These are phyloP conservation scores for Cylindroiulus punctatus DNA, from an alignment of 2,888 invertebrate genomes.

Conservation along the genomic window DNA sequence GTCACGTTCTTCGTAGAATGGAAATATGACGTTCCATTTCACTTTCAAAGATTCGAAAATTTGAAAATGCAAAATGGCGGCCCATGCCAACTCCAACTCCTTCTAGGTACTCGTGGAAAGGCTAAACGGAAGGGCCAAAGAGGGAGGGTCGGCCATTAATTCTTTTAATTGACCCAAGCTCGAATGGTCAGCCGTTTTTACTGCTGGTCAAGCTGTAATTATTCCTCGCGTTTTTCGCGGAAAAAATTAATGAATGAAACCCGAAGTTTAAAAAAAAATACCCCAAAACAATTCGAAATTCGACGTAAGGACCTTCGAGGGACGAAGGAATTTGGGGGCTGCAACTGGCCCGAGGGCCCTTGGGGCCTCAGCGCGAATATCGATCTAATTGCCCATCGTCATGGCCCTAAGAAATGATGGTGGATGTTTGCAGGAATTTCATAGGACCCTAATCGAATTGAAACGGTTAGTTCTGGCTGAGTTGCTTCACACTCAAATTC, in stretches of 20 bases:
- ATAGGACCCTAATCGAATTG: too few species aligned
- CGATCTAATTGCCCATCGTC: too few species aligned
- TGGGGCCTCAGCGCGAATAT: neutral
- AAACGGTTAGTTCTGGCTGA: too few species aligned
- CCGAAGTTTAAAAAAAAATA: neutral
- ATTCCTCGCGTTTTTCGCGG: neutral
- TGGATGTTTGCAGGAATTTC: too few species aligned
- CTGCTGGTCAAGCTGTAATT: neutral
- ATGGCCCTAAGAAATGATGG: too few species aligned
- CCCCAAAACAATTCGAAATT: neutral
- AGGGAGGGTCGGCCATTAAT: neutral
- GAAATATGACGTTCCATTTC: too few species aligned
- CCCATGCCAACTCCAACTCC: too few species aligned
- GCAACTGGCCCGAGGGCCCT: neutral
- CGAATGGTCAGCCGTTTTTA: neutral
- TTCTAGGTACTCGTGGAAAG: too few species aligned
- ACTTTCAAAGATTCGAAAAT: too few species aligned
- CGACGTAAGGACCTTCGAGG: neutral
- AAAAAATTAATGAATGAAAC: neutral
- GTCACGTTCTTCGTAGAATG: too few species aligned
- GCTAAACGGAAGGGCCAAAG: constrained; percentile 12
- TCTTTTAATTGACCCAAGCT: neutral
- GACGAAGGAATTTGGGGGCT: neutral
- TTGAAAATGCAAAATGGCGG: too few species aligned
- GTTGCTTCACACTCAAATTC: too few species aligned